A percentile compares a stretch with the other conserved stretches of the same genome.
phyloP scores from a whole-genome alignment of 2,113 vertebrate genomes.

The Cinclus cinclus region DNA sequence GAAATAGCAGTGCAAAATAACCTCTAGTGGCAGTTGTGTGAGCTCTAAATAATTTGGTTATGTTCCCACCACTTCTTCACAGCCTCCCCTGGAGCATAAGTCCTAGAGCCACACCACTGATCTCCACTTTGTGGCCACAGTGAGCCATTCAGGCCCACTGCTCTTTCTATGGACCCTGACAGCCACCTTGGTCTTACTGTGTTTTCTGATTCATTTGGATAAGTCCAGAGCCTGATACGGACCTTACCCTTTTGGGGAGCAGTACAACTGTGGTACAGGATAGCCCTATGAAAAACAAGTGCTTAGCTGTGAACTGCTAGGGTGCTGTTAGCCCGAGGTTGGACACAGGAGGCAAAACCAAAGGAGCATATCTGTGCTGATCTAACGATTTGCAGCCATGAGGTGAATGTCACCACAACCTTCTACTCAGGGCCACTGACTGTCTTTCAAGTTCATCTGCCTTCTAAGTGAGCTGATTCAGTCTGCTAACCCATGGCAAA shows the following conservation, averaged over 20 bases:
- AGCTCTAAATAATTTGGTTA: background rate
- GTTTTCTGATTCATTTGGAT: background rate
- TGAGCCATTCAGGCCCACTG: background rate
- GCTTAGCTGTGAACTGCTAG: background rate
- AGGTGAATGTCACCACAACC: background rate
- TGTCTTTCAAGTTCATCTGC: background rate
- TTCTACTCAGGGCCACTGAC: background rate
- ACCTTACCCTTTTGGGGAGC: background rate
- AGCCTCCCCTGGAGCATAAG: background rate
- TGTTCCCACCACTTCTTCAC: background rate
- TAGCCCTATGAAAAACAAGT: background rate
- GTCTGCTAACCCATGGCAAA: background rate
- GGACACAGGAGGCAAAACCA: background rate
- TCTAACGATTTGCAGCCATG: rapidly evolving
- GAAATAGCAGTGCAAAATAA: background rate
- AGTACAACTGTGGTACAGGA: background rate
- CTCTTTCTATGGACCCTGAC: background rate
- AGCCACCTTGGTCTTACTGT: background rate
- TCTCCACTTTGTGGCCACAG: background rate
- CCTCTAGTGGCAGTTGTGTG: background rate
- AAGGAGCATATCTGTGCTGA: background rate
- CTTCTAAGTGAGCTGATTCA: background rate
- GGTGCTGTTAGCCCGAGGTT: background rate
- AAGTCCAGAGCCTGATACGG: background rate
- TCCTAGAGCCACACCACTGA: background rate